These are phyloP conservation scores for Aegithalos caudatus DNA, from an alignment of 2,113 vertebrate species.

Conservation along the genomic window DNA sequence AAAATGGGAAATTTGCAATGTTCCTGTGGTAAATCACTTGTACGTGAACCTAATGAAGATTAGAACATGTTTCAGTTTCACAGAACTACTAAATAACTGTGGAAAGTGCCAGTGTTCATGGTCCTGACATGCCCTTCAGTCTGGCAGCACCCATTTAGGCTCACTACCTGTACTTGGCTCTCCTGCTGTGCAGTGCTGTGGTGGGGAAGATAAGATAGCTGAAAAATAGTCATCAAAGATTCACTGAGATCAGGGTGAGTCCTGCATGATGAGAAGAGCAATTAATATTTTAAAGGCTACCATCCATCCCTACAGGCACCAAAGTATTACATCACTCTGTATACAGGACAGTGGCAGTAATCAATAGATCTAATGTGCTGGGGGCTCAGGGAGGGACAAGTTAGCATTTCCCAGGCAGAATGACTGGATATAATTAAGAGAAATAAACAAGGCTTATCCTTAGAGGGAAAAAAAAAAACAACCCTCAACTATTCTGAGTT, in stretches of 20 bases:
- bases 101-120: background rate
- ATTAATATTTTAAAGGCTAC: conserved; percentile 65
- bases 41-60: background rate
- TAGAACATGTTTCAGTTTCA: background rate
- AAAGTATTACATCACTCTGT: conserved; percentile 32
- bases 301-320: conserved; percentile 24
- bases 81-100: background rate
- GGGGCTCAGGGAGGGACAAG: background rate
- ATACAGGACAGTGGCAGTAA: background rate
- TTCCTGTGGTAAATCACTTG: background rate
- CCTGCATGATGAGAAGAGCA: conserved; percentile 15
- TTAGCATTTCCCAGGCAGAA: conserved; percentile 9
- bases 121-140: background rate
- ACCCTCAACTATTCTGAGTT: background rate
- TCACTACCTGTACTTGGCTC: background rate
- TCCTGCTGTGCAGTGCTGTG: background rate
- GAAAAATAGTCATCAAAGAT: background rate
- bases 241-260: background rate
- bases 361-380: conserved; percentile 23
- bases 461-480: background rate
- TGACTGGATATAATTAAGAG: background rate
- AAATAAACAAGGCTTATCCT: conserved; percentile 30
- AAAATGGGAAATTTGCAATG: background rate
- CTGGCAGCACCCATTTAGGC: background rate
- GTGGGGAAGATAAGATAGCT: conserved; percentile 1